These are phyloP conservation scores for Poecilia latipinna DNA, from an alignment of 2,113 vertebrate species.

Conservation along the genomic window DNA sequence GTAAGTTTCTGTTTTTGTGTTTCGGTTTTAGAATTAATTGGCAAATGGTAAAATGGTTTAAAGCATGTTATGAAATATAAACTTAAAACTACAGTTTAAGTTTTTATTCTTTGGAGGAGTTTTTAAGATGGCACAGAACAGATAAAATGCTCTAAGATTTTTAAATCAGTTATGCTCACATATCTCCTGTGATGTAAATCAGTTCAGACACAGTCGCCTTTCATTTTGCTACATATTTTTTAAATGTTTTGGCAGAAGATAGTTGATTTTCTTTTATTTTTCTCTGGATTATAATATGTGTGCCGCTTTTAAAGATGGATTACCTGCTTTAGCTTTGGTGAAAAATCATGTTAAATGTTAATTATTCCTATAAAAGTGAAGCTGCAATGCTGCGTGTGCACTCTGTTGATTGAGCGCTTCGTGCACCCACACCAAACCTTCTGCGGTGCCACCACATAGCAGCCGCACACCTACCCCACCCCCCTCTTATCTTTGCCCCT, in stretches of 20 bases:
- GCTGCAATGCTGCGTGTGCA: not conserved
- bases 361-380: not conserved
- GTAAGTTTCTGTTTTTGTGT: not conserved
- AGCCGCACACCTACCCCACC: conserved; percentile 4
- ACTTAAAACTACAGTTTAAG: not conserved
- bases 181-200: too few species aligned
- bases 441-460: conserved; percentile 4
- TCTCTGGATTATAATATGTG: not conserved
- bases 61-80: not conserved
- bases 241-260: not conserved
- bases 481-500: not conserved
- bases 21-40: not conserved
- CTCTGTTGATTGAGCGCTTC: not conserved
- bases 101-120: not conserved
- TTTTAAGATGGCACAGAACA: not conserved
- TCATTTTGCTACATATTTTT: not conserved
- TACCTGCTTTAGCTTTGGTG: not conserved
- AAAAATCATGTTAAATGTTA: not conserved
- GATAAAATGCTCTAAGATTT: not conserved
- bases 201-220: not conserved
- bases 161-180: too few species aligned
- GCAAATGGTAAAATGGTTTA: not conserved
- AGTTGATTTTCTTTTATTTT: not conserved
- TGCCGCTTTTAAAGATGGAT: not conserved
- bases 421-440: conserved; percentile 17